Base-by-base conservation (phyloP, 2,888 invertebrate species). In the Odontocolon sp. region DNA sequence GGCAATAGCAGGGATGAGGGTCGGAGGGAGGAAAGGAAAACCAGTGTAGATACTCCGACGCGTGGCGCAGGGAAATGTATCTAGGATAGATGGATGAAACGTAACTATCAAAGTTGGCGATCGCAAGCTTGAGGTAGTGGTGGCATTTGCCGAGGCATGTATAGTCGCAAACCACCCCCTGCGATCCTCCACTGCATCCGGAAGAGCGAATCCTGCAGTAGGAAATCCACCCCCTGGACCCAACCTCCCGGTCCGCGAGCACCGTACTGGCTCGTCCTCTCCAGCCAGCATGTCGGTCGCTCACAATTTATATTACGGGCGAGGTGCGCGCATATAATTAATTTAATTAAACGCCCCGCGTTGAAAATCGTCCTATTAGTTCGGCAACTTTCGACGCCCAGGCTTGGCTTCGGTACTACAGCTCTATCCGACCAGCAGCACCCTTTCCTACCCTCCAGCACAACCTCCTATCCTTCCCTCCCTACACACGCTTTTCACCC, bases 41-140 rank as follows among this genome's bases (percentile, higher is more conserved):
- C n/a, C n/a, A n/a, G n/a, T n/a, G n/a, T n/a, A n/a, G n/a, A n/a
- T n/a, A n/a, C n/a, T n/a, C n/a, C n/a, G n/a, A n/a, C n/a, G n/a
- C n/a, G n/a, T n/a, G n/a, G n/a, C n/a, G n/a, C n/a, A n/a, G 79
- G 80, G 69, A 80, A 84, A 85, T 83, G 82, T 85, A 87, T 84
- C 81, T 83, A 74, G 84, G 81, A 86, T 85, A 85, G 86, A 88
- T 86, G 86, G 87, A 88, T 87, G 88, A 85, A 87, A 86, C 84
- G 87, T 88, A 88, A 90, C 88, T 88, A 89, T 89, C 87, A 89
- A 90, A 89, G 89, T 90, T 90, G 87, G 87, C 86, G 85, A 90
- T 89, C 87, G 85, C 85, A 83, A n/a, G 85, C 23, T 26, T 14
- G 36, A 36, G 23, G 16, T 26, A 26, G 82, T 83, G 81, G 57